Conservation (phyloP, 2,888 invertebrate species). For the Periphyllus acericola region DNA sequence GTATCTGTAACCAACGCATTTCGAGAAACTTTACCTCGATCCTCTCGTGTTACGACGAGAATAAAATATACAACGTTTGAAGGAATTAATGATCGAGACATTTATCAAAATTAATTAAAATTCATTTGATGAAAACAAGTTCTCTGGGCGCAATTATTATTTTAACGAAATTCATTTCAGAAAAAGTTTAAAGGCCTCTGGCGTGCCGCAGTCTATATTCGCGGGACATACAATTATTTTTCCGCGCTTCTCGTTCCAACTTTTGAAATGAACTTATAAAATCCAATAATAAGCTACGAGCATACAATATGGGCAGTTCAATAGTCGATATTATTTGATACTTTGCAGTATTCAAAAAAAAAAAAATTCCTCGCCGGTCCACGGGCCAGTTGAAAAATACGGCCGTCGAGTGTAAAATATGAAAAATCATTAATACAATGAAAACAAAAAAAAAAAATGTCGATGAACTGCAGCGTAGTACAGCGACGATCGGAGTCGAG, state of each 20-base stretch:
- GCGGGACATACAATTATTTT: not conserved
- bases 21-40: constrained; percentile 16
- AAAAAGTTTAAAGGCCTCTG: not conserved
- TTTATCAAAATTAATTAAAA: constrained; percentile 24
- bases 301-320: not conserved
- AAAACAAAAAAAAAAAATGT: too few species aligned
- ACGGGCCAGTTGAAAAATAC: too few species aligned
- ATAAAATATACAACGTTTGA: not conserved
- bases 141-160: not conserved
- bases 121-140: constrained; percentile 13
- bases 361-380: too few species aligned
- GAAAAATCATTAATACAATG: too few species aligned
- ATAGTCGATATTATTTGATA: not conserved
- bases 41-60: not conserved
- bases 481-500: too few species aligned
- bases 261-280: not conserved
- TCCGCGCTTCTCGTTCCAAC: not conserved
- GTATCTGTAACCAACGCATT: constrained; percentile 7
- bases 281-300: not conserved
- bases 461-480: too few species aligned
- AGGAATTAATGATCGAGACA: not conserved
- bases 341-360: too few species aligned
- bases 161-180: not conserved
- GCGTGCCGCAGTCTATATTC: not conserved
- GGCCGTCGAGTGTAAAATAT: too few species aligned